Evolutionary conservation across 1,140 invertebrate genomes (phyloP).

Genomic region (Hypsibius dujardini): DNA sequence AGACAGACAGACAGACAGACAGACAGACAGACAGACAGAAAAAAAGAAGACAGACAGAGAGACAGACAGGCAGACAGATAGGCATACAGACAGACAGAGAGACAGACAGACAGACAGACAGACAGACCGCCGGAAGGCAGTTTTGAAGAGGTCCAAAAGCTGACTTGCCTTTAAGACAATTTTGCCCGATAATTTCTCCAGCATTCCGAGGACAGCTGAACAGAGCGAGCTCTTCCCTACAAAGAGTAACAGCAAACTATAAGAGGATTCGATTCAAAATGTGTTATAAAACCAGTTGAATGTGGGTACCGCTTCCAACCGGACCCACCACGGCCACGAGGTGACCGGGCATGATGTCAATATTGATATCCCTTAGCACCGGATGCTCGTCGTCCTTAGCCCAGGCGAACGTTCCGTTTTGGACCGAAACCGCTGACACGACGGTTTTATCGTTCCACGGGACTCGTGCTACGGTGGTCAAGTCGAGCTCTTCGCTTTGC

Average conservation of each 20-base stretch:
- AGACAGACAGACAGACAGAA: background rate
- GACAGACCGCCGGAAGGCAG: too few relatives aligned
- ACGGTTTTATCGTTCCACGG: background rate
- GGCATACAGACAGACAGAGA: too few relatives aligned
- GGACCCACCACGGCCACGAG: slow-evolving; percentile 41
- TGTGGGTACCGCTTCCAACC: slow-evolving; percentile 38
- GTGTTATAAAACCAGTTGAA: background rate
- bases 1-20: background rate
- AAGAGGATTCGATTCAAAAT: too few relatives aligned
- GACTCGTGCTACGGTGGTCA: background rate
- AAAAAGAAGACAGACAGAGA: too few relatives aligned
- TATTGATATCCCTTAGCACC: slow-evolving; percentile 52
- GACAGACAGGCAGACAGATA: too few relatives aligned
- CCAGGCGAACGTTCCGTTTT: background rate
- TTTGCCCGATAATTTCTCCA: slow-evolving; percentile 32
- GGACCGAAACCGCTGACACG: background rate
- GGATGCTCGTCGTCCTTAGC: background rate
- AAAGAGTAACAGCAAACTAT: background rate
- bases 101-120: too few relatives aligned
- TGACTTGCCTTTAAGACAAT: slow-evolving; percentile 26
- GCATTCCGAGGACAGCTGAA: slow-evolving; percentile 42
- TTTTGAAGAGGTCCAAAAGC: too few relatives aligned
- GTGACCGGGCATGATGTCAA: slow-evolving; percentile 45
- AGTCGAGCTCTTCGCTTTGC: background rate
- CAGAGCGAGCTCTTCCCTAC: slow-evolving; percentile 39